phyloP scores from a whole-genome alignment of 2,888 invertebrate genomes.

The Drosophila mulleri region DNA sequence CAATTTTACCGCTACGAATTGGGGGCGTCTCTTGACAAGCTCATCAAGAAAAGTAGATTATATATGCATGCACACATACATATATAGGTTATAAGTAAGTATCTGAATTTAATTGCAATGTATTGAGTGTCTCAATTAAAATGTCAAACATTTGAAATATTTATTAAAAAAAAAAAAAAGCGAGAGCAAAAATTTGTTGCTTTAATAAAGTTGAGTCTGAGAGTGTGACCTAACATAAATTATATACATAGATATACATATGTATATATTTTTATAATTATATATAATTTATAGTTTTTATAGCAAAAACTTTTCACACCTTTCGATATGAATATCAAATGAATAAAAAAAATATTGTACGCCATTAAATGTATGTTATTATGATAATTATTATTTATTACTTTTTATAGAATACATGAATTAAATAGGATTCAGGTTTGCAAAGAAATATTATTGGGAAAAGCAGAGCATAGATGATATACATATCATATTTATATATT shows the following conservation, averaged over 20 bases:
- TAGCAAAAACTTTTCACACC: conserved; percentile 1
- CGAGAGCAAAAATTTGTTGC: background rate
- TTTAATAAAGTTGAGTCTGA: background rate
- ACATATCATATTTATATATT: too few species aligned
- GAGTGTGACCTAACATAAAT: conserved; percentile 1
- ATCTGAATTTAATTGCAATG: conserved; percentile 3
- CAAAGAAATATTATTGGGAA: too few species aligned
- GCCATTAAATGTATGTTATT: background rate
- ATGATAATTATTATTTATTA: too few species aligned
- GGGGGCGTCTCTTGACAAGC: conserved; percentile 44
- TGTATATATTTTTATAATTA: background rate
- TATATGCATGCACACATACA: background rate
- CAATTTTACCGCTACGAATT: conserved; percentile 50
- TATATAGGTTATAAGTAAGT: background rate
- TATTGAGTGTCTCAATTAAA: conserved; percentile 6
- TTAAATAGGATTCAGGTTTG: too few species aligned
- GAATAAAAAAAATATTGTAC: background rate
- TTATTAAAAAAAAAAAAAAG: background rate
- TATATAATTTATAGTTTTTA: conserved; percentile 3
- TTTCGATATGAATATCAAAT: background rate
- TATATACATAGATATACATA: conserved; percentile 2
- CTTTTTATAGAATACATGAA: too few species aligned
- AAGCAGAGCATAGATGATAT: too few species aligned
- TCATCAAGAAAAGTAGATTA: conserved; percentile 8
- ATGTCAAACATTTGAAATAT: conserved; percentile 6